A percentile compares a stretch with the other conserved stretches of the same genome.
Evolutionary conservation across 2,888 invertebrate genomes (phyloP).

Genomic region (Eupithecia pulchellata): DNA sequence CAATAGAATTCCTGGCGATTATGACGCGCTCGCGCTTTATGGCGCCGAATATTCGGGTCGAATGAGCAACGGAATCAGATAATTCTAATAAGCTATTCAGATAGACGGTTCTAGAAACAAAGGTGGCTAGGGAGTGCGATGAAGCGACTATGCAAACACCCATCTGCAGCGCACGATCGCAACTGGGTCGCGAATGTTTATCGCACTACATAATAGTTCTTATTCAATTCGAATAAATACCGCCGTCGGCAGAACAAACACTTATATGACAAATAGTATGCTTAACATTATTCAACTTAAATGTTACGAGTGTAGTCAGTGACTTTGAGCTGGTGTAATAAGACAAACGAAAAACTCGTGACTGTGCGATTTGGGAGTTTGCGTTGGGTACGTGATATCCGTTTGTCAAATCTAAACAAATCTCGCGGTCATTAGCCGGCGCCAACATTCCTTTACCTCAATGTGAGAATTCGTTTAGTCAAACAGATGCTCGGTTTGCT

Average conservation of each 20-base stretch:
- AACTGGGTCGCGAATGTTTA: conserved; percentile 74
- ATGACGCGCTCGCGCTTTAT: conserved; percentile 72
- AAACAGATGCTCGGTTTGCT: conserved; percentile 44
- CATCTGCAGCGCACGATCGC: conserved; percentile 56
- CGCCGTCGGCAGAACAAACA: conserved; percentile 43
- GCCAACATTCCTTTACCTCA: conserved; percentile 66
- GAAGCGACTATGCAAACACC: conserved; percentile 74
- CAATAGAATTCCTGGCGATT: conserved; percentile 68
- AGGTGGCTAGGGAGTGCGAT: conserved; percentile 72
- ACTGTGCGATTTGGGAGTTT: conserved; percentile 67
- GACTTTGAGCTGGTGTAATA: conserved; percentile 53
- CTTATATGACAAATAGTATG: conserved; percentile 42
- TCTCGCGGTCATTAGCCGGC: conserved; percentile 59
- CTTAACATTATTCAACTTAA: conserved; percentile 47
- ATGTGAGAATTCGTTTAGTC: conserved; percentile 48
- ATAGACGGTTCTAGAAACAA: conserved; percentile 70
- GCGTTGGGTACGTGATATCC: conserved; percentile 65
- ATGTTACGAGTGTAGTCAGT: conserved; percentile 36
- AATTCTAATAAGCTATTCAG: conserved; percentile 79
- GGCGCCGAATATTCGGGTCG: conserved; percentile 77
- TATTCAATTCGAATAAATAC: conserved; percentile 65
- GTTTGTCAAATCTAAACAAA: conserved; percentile 66
- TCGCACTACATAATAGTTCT: conserved; percentile 64
- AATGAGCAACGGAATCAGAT: conserved; percentile 80
- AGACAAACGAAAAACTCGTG: conserved; percentile 63